Percentiles rank a stretch among this genome's conserved stretches.
These are phyloP conservation scores for Cepaea hortensis DNA, from an alignment of 2,888 invertebrate species.

Conservation along the genomic window DNA sequence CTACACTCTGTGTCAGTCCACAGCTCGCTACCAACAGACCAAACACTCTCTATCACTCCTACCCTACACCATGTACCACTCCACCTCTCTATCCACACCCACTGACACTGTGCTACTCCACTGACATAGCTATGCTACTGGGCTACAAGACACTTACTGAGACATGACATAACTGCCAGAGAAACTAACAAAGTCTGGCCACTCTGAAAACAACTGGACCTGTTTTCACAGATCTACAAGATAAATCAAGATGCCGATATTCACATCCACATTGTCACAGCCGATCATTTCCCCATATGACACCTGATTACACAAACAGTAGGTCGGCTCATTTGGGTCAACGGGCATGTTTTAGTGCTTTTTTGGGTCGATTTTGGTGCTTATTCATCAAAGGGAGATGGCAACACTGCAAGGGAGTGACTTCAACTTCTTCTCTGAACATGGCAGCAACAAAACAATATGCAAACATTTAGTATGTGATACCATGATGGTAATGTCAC, in stretches of 20 bases:
- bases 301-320: slow-evolving; percentile 95
- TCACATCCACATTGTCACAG: slow-evolving; percentile 86
- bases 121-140: too few species aligned
- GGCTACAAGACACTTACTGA: too few species aligned
- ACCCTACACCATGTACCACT: too few species aligned
- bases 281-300: slow-evolving; percentile 98
- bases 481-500: too few species aligned
- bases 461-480: neutral
- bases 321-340: slow-evolving; percentile 98
- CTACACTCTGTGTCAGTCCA: too few species aligned
- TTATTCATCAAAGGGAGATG: slow-evolving; percentile 73
- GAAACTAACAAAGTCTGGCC: too few species aligned
- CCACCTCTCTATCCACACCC: too few species aligned
- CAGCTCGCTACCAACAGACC: too few species aligned
- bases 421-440: slow-evolving; percentile 40
- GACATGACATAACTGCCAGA: too few species aligned
- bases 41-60: too few species aligned
- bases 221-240: slow-evolving; percentile 55
- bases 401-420: slow-evolving; percentile 65
- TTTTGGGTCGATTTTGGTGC: too few species aligned
- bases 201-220: neutral
- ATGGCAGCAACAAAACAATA: neutral
- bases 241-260: slow-evolving; percentile 44
- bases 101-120: too few species aligned
- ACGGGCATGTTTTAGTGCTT: slow-evolving; percentile 83